phyloP scores from a whole-genome alignment of 1,140 invertebrate species.

The Phymorhynchus buccinoides region DNA sequence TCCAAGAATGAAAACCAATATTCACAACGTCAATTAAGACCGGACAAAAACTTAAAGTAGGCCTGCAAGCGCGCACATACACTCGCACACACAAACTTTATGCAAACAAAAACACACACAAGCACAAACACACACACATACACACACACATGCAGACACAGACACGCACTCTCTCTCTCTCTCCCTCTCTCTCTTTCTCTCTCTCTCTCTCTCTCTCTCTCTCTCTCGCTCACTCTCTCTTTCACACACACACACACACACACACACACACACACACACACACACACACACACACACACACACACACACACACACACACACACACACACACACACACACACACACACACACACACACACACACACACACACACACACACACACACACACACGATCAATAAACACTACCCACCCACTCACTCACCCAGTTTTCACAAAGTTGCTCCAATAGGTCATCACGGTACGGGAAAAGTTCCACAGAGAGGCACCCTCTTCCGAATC shows the following conservation, averaged over 20 bases:
- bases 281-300: background rate
- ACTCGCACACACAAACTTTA: background rate
- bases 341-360: background rate
- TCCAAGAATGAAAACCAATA: too few relatives aligned
- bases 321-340: background rate
- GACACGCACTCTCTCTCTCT: background rate
- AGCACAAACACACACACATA: background rate
- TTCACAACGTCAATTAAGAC: too few relatives aligned
- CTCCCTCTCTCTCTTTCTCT: background rate
- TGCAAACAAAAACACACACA: too few relatives aligned
- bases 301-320: background rate
- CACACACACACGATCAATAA: too few relatives aligned
- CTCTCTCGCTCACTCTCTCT: too few relatives aligned
- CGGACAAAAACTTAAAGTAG: too few relatives aligned
- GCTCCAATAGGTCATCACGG: constrained; percentile 19
- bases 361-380: background rate
- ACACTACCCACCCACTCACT: too few relatives aligned
- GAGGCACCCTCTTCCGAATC: background rate
- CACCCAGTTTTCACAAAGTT: constrained; percentile 25
- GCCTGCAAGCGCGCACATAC: background rate
- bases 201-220: background rate
- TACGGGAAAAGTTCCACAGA: background rate
- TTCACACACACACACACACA: background rate
- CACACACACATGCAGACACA: background rate
- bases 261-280: background rate